These are phyloP conservation scores for Psittacula echo DNA, from an alignment of 2,797 vertebrate genomes.

Conservation along the genomic window DNA sequence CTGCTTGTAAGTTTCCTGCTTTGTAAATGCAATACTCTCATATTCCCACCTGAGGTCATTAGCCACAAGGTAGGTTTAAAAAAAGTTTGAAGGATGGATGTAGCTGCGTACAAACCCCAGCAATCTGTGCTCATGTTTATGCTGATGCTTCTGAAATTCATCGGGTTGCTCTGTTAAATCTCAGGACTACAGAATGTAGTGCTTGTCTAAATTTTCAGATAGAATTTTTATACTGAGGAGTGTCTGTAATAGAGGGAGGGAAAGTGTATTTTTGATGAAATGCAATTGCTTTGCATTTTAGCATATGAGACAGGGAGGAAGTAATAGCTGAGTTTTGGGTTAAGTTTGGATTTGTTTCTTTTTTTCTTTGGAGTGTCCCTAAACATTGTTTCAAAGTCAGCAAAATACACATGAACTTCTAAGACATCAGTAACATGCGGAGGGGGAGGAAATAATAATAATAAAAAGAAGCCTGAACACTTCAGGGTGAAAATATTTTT, in stretches of 20 bases:
- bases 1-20: slow-evolving; percentile 23
- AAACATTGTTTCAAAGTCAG: slow-evolving; percentile 37
- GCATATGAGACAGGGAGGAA: not conserved
- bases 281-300: not conserved
- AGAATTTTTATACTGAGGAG: slow-evolving; percentile 31
- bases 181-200: slow-evolving; percentile 41
- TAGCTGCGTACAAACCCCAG: slow-evolving; percentile 59
- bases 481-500: not conserved
- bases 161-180: slow-evolving; percentile 65
- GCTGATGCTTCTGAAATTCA: slow-evolving; percentile 79
- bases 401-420: slow-evolving; percentile 15
- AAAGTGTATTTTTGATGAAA: slow-evolving; percentile 30
- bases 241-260: not conserved
- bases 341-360: not conserved
- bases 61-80: slow-evolving; percentile 75
- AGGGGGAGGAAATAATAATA: not conserved
- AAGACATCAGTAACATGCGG: not conserved
- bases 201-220: slow-evolving; percentile 60
- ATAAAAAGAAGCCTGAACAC: not conserved
- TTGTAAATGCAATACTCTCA: slow-evolving; percentile 58
- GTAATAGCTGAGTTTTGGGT: not conserved
- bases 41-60: slow-evolving; percentile 82
- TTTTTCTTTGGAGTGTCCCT: not conserved
- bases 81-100: slow-evolving; percentile 70
- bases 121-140: slow-evolving; percentile 72